phyloP scores from a whole-genome alignment of 2,888 invertebrate species.

The Drosophila picticornis region DNA sequence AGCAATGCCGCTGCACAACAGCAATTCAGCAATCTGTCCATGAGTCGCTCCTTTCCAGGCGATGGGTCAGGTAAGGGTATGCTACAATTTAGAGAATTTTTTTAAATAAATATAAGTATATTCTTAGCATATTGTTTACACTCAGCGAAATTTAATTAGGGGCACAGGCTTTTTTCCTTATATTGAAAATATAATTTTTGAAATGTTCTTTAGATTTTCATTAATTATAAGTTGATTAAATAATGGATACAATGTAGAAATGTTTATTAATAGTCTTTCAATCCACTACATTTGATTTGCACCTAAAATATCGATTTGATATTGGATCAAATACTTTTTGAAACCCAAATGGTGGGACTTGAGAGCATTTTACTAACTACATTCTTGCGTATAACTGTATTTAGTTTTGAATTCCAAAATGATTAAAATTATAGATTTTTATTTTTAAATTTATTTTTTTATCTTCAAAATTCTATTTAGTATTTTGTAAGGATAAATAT shows the following conservation, averaged over 20 bases:
- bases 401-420: neutral
- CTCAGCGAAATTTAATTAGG: neutral
- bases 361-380: neutral
- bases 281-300: neutral
- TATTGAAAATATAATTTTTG: neutral
- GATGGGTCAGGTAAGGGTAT: conserved; percentile 83
- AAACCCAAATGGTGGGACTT: too few species aligned
- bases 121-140: neutral
- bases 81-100: conserved; percentile 10
- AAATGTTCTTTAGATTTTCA: neutral
- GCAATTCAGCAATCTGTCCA: conserved; percentile 84
- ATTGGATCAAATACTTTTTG: neutral
- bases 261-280: neutral
- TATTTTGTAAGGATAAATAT: neutral
- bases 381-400: neutral
- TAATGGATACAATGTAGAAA: neutral
- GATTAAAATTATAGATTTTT: too few species aligned
- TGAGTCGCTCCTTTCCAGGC: conserved; percentile 83
- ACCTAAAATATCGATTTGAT: neutral
- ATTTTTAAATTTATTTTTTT: neutral
- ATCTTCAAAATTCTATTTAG: neutral
- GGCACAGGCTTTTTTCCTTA: neutral
- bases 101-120: neutral
- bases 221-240: neutral
- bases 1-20: conserved; percentile 82